Evolutionary conservation across 2,113 vertebrate genomes (phyloP).

Genomic region (Pristiophorus japonicus): DNA sequence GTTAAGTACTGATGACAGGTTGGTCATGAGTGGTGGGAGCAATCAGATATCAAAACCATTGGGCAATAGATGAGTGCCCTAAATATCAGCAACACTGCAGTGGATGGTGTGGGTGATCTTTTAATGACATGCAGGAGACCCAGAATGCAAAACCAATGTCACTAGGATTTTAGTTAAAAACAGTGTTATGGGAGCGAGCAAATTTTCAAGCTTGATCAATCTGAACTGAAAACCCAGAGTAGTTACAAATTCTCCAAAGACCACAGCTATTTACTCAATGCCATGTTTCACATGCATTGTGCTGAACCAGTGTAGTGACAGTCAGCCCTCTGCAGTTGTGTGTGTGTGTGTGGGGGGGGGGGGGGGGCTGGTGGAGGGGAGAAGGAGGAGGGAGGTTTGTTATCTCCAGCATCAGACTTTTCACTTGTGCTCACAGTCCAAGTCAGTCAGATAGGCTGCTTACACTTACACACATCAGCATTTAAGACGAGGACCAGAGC

Average conservation of each 20-base stretch:
- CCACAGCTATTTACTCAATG: background rate
- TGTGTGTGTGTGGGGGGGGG: too few species aligned
- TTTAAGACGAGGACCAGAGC: too few species aligned
- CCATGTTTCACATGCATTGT: background rate
- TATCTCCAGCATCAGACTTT: background rate
- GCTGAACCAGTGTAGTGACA: background rate
- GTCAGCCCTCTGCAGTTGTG: background rate
- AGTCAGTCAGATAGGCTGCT: background rate
- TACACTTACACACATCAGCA: background rate
- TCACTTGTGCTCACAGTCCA: background rate
- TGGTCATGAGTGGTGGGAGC: background rate
- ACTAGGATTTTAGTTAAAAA: background rate
- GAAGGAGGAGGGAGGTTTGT: background rate
- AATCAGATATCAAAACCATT: background rate
- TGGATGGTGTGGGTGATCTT: background rate
- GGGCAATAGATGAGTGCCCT: background rate
- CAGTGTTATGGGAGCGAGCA: background rate
- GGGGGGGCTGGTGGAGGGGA: too few species aligned
- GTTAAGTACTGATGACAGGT: background rate
- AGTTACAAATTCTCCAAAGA: background rate
- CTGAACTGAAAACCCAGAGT: background rate
- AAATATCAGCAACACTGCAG: too few species aligned
- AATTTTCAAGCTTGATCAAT: background rate
- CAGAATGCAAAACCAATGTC: background rate
- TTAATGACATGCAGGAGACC: background rate